These are phyloP conservation scores for Harpegnathos saltator DNA, from an alignment of 1,140 invertebrate genomes.

Conservation along the genomic window DNA sequence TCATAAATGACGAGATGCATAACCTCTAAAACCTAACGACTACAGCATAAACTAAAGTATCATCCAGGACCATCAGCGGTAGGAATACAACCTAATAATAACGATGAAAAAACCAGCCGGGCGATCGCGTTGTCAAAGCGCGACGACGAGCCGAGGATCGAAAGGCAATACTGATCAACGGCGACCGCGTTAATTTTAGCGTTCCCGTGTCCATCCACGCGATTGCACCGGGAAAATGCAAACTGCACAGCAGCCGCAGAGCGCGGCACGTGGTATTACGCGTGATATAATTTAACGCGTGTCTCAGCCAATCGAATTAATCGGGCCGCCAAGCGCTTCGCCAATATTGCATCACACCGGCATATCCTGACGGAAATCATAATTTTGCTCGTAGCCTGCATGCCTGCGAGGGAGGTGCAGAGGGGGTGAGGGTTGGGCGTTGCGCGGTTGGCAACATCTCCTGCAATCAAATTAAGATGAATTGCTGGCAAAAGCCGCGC, in stretches of 20 bases:
- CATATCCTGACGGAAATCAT: conserved; percentile 41
- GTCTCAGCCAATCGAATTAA: conserved; percentile 60
- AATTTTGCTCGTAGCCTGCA: conserved; percentile 23
- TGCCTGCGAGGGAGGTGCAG: neutral
- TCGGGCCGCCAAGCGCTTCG: conserved; percentile 23
- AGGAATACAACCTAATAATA: too few species aligned
- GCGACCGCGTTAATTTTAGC: conserved; percentile 47
- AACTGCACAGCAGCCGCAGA: conserved; percentile 30
- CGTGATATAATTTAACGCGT: conserved; percentile 57
- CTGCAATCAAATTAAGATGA: conserved; percentile 57
- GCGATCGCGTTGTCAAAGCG: conserved; percentile 6
- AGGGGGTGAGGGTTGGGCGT: neutral
- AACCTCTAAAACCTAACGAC: too few species aligned
- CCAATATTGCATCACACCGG: conserved; percentile 32
- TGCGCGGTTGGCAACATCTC: conserved; percentile 6
- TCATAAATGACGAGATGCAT: too few species aligned
- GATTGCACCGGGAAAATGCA: conserved; percentile 45
- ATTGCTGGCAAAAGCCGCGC: conserved; percentile 35
- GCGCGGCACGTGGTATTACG: conserved; percentile 31
- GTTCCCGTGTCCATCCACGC: conserved; percentile 20
- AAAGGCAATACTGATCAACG: conserved; percentile 42
- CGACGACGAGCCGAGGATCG: neutral
- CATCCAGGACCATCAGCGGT: too few species aligned
- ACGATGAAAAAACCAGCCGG: too few species aligned
- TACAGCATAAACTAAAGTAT: too few species aligned